Percentiles rank a stretch among this genome's conserved stretches.
phyloP scores from a whole-genome alignment of 2,113 vertebrate species.

The Nycticebus coucang region DNA sequence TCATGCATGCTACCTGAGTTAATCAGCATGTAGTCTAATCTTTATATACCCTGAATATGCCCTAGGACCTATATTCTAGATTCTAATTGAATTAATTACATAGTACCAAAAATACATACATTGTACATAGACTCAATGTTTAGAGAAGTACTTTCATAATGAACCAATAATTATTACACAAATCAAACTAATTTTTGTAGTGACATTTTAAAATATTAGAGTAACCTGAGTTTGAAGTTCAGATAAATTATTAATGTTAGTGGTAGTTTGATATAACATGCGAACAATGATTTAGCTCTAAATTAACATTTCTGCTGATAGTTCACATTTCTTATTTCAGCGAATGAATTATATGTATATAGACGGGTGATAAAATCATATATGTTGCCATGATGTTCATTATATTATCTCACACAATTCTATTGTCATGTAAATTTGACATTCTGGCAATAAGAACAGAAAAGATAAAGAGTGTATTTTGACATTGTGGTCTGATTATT shows the following conservation, averaged over 20 bases:
- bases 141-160: neutral
- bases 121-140: neutral
- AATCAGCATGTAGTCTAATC: neutral
- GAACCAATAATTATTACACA: neutral
- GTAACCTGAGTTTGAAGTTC: conserved; percentile 10
- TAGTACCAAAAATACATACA: neutral
- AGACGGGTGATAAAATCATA: neutral
- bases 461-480: neutral
- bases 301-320: neutral
- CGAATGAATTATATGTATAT: neutral
- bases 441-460: neutral
- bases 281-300: neutral
- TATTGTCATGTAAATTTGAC: neutral
- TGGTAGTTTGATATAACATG: neutral
- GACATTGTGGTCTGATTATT: neutral
- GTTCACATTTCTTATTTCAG: conserved; percentile 1
- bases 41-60: neutral
- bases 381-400: neutral
- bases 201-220: neutral
- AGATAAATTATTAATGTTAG: conserved; percentile 15
- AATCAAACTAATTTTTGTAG: neutral
- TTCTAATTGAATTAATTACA: neutral
- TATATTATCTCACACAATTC: neutral
- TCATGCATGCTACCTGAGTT: neutral
- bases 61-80: neutral